Percentiles rank a stretch among this genome's conserved stretches.
Conservation (phyloP, 2,888 invertebrate species). For the Lutraria lutraria region DNA sequence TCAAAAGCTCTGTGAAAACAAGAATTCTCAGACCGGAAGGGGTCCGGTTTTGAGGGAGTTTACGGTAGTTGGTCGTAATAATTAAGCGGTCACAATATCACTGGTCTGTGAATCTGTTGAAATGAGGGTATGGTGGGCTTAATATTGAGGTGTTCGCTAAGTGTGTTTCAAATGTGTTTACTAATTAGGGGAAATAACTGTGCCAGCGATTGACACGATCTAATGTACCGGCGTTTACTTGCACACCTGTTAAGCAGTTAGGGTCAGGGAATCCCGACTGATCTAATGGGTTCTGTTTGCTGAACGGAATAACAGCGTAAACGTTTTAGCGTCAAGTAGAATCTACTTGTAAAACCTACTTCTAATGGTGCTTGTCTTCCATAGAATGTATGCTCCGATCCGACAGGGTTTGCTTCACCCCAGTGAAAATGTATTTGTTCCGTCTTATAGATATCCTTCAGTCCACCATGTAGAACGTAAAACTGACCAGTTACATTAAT, state of each 20-base stretch:
- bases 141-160: neutral
- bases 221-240: no score
- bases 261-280: no score
- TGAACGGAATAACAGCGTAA: no score
- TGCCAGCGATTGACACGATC: no score
- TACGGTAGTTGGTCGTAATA: neutral
- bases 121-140: neutral
- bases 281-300: no score
- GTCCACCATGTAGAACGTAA: slow-evolving; percentile 7
- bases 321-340: neutral
- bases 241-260: no score
- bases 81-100: neutral
- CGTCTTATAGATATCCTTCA: neutral
- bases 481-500: neutral
- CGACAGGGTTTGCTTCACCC: neutral
- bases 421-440: slow-evolving; percentile 33
- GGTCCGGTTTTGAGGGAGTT: no score
- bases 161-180: neutral
- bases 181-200: neutral
- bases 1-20: no score
- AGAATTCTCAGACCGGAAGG: no score
- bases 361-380: neutral
- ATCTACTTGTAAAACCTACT: neutral
- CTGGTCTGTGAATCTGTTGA: neutral
- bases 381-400: slow-evolving; percentile 29